Percentiles rank a stretch among this genome's conserved stretches.
Evolutionary conservation across 1,140 invertebrate genomes (phyloP).

Genomic region (Anoplophora glabripennis): DNA sequence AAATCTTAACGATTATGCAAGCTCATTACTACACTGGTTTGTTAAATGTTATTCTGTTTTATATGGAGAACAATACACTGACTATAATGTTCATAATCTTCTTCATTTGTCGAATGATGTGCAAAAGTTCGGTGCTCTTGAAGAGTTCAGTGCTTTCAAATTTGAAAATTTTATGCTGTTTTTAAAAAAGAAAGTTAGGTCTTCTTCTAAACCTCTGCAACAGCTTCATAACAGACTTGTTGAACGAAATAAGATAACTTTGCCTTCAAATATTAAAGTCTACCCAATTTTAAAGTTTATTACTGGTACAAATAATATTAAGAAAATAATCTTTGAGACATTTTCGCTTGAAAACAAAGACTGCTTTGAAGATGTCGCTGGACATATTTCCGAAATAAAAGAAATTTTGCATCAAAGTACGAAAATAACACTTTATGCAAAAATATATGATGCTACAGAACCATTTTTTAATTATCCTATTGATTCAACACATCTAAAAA

Average conservation of each 20-base stretch:
- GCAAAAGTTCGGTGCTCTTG: constrained; percentile 17
- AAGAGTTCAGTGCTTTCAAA: constrained; percentile 20
- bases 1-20: constrained; percentile 13
- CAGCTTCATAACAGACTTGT: constrained; percentile 14
- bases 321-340: no score
- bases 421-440: no score
- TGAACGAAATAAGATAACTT: neutral
- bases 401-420: no score
- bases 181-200: constrained; percentile 13
- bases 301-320: no score
- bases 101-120: constrained; percentile 22
- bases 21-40: constrained; percentile 20
- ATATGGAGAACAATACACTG: constrained; percentile 22
- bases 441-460: no score
- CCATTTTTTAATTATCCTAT: no score
- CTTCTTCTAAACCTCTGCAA: constrained; percentile 6
- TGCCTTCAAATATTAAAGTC: no score
- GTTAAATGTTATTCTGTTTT: constrained; percentile 13
- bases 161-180: constrained; percentile 25
- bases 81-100: constrained; percentile 28
- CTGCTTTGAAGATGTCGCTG: no score
- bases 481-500: no score
- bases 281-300: no score
- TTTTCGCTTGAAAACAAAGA: no score
- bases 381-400: no score